Conservation (phyloP, 2,797 vertebrate species). For the Chelonia mydas region DNA sequence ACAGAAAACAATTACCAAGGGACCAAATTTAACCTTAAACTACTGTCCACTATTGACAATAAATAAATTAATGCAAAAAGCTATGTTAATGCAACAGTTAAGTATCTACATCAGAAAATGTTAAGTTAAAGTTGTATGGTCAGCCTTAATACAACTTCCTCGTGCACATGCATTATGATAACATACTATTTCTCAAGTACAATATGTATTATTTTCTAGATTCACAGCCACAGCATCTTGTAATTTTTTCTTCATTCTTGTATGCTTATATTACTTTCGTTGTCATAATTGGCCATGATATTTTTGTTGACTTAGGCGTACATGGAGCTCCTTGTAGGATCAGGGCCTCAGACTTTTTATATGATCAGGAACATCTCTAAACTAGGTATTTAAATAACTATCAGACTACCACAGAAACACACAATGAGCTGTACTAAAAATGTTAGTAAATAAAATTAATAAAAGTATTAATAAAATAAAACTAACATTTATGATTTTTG, state of each 20-base stretch:
- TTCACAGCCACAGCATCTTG: not conserved
- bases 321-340: not conserved
- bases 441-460: not conserved
- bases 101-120: not conserved
- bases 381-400: not conserved
- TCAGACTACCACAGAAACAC: not conserved
- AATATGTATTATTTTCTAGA: not conserved
- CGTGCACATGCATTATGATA: not conserved
- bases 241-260: not conserved
- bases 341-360: not conserved
- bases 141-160: not conserved
- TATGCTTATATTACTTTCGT: not conserved
- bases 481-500: not conserved
- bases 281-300: not conserved
- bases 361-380: not conserved
- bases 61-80: constrained; percentile 12
- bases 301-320: accelerated
- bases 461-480: not conserved
- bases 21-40: constrained; percentile 18
- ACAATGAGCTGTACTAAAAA: not conserved
- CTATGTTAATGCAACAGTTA: not conserved
- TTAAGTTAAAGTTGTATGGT: not conserved
- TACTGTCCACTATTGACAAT: constrained; percentile 6
- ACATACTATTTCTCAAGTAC: not conserved
- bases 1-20: constrained; percentile 37